Evolutionary conservation across 2,797 vertebrate genomes (phyloP), one percentile per base, ranked within the genome.

Genomic region (Catharus ustulatus): DNA sequence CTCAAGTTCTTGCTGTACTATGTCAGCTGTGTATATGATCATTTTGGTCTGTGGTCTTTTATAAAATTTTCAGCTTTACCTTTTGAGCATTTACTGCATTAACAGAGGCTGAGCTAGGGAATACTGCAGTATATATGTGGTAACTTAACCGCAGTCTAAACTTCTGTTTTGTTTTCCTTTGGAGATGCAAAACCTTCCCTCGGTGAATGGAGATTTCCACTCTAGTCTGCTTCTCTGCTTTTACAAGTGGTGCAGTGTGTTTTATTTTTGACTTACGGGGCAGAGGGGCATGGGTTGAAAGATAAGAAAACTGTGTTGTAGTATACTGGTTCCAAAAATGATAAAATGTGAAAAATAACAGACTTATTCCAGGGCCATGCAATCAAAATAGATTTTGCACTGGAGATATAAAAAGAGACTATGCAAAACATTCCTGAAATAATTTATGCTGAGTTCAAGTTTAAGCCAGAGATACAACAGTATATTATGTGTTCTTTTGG

Each of bases 371-470:
- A 84, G 68, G 93, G 84, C 59, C 85, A 58, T 79, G 73, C 34
- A 90, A 96, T 95, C 94, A 94, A 97, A 97, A 95, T 94, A 96
- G 73, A 74, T 85, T 96, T 96, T 95, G 84, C 55, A 34, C 75
- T 90, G 67, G 48, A 97, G 92, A 91, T 95, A 94, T 93, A 95
- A 95, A 96, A 96, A 95, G 57, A 92, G 38, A 71, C 95, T 91
- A 74, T 64, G 73, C 58, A 95, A 89, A 97, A 95, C 96, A 97
- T 97, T 97, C 94, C 79, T 94, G 89, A 91, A 96, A 95, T 96
- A 95, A 97, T 95, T 97, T 96, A 95, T 94, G 46, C 93, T 17
- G 66, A 95, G 95, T 95, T 97, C 94, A 97, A 96, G 92, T 94
- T 94, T 87, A 94, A 95, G 92, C 48, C 93, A 94, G 74, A 94